phyloP scores from a whole-genome alignment of 2,888 invertebrate species.

The Diloba caeruleocephala region DNA sequence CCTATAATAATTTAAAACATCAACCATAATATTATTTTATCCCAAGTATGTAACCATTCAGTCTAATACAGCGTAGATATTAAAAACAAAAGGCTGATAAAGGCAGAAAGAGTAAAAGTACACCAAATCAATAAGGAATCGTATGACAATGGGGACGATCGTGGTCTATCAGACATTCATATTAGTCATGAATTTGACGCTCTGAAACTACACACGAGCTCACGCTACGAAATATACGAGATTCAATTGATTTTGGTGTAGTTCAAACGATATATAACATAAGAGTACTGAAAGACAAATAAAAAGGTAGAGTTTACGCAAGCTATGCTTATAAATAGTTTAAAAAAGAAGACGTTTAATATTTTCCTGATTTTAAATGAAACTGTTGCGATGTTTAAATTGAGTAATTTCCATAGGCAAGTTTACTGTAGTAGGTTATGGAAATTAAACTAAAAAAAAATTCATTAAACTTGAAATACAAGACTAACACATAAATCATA shows the following conservation, averaged over 20 bases:
- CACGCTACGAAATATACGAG: slow-evolving; percentile 41
- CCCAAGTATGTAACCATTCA: too few relatives aligned
- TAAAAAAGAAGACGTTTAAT: background rate
- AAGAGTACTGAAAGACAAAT: background rate
- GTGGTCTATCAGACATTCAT: slow-evolving; percentile 82
- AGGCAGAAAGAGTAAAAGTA: background rate
- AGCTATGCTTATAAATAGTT: too few relatives aligned
- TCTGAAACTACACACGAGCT: slow-evolving; percentile 78
- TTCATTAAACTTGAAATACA: too few relatives aligned
- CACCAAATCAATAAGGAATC: slow-evolving; percentile 52
- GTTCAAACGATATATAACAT: background rate
- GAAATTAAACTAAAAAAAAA: too few relatives aligned
- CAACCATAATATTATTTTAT: background rate
- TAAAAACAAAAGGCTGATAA: background rate
- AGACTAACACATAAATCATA: too few relatives aligned
- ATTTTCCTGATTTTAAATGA: too few relatives aligned
- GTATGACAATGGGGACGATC: slow-evolving; percentile 56
- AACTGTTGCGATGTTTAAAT: too few relatives aligned
- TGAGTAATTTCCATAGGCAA: too few relatives aligned
- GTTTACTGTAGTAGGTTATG: too few relatives aligned
- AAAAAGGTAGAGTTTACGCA: too few relatives aligned
- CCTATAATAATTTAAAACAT: too few relatives aligned
- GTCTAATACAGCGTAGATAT: too few relatives aligned
- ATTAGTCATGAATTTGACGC: slow-evolving; percentile 85
- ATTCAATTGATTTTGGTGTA: slow-evolving; percentile 29